Conservation (phyloP, 1,140 invertebrate genomes). For the Rhagoletis zephyria region DNA sequence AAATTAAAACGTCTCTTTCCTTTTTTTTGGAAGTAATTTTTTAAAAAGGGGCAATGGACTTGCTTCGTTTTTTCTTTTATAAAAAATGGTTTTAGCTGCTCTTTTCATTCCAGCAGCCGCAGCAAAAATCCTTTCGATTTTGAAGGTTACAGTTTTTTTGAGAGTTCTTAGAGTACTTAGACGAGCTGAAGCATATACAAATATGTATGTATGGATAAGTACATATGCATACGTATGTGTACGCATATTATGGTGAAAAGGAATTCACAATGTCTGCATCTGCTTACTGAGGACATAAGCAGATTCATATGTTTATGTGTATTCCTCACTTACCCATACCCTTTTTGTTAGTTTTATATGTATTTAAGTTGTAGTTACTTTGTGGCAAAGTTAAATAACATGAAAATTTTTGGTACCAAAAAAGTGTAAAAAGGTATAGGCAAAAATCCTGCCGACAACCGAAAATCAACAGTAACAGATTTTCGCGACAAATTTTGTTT, state of each 20-base stretch:
- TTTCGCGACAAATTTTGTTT: slow-evolving; percentile 5
- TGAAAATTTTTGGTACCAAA: background rate
- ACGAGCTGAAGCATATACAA: too few species aligned
- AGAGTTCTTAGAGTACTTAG: too few species aligned
- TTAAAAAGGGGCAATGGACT: too few species aligned
- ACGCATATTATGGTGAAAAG: background rate
- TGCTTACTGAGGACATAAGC: background rate
- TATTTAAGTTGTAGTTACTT: background rate
- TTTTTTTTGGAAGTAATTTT: too few species aligned
- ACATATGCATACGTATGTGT: background rate
- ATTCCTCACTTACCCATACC: background rate
- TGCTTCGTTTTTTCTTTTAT: too few species aligned
- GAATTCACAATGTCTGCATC: background rate
- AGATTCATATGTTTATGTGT: background rate
- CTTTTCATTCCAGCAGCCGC: too few species aligned
- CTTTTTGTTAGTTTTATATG: background rate
- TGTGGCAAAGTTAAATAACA: slow-evolving; percentile 28
- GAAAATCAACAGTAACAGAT: background rate
- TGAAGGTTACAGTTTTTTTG: too few species aligned
- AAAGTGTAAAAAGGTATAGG: background rate
- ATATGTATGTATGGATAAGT: too few species aligned
- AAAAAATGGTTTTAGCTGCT: too few species aligned
- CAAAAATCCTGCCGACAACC: slow-evolving; percentile 10
- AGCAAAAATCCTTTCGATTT: too few species aligned
- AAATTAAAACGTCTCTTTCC: too few species aligned